Percentiles rank a stretch among this genome's conserved stretches.
These are phyloP conservation scores for Rhagium mordax DNA, from an alignment of 2,888 invertebrate species.

Conservation along the genomic window DNA sequence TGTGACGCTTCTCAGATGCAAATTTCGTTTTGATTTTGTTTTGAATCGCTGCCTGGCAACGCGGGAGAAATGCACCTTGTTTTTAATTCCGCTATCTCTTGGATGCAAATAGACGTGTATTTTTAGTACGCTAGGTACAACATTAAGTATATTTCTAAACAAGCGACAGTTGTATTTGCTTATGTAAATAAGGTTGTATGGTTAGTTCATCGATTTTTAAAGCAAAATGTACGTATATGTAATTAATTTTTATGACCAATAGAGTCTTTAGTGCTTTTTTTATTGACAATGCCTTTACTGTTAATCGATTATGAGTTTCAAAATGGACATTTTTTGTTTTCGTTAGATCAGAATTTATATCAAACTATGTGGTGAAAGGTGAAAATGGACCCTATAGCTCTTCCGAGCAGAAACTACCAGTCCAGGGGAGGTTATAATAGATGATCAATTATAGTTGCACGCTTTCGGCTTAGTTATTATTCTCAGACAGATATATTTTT, in stretches of 20 bases:
- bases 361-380: too few relatives aligned
- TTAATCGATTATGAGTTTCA: neutral
- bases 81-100: slow-evolving; percentile 61
- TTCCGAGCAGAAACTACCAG: too few relatives aligned
- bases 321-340: neutral
- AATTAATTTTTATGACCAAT: neutral
- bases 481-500: too few relatives aligned
- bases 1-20: slow-evolving; percentile 35
- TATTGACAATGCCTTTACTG: neutral
- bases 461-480: too few relatives aligned
- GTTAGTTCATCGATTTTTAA: slow-evolving; percentile 9
- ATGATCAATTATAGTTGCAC: too few relatives aligned
- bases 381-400: too few relatives aligned
- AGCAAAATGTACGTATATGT: slow-evolving; percentile 12
- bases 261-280: neutral
- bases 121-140: slow-evolving; percentile 58
- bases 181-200: slow-evolving; percentile 6
- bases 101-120: slow-evolving; percentile 65
- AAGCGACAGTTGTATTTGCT: slow-evolving; percentile 34
- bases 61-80: slow-evolving; percentile 64
- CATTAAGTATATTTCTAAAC: slow-evolving; percentile 36
- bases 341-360: neutral
- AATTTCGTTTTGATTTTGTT: slow-evolving; percentile 39
- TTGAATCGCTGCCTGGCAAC: slow-evolving; percentile 49
- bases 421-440: too few relatives aligned